Conservation (phyloP, 1,140 invertebrate genomes). For the Anoplophora glabripennis region DNA sequence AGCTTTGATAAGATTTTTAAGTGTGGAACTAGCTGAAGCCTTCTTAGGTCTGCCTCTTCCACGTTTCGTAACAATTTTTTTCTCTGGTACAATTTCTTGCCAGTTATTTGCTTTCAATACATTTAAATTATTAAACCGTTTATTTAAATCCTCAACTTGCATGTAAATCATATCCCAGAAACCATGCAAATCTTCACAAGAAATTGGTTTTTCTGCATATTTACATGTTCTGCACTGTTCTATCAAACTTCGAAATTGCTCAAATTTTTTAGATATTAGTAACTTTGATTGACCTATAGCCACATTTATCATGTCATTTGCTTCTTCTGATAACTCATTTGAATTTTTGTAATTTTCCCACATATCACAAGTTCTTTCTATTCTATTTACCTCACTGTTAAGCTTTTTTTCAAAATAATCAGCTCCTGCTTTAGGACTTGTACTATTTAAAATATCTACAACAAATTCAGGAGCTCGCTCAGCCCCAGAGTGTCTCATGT, state of each 20-base stretch:
- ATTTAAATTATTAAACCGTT: constrained; percentile 54
- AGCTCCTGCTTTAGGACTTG: constrained; percentile 31
- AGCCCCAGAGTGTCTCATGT: constrained; percentile 14
- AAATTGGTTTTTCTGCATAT: constrained; percentile 54
- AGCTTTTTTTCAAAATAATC: constrained; percentile 56
- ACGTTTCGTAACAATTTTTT: constrained; percentile 18
- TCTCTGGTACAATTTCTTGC: constrained; percentile 48
- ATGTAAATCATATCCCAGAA: constrained; percentile 76
- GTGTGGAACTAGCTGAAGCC: constrained; percentile 12
- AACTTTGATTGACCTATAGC: constrained; percentile 67
- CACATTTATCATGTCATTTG: constrained; percentile 60
- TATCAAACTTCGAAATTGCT: constrained; percentile 64
- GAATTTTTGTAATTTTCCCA: constrained; percentile 33
- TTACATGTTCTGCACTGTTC: constrained; percentile 56
- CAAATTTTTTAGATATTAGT: constrained; percentile 65
- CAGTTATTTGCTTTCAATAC: constrained; percentile 54
- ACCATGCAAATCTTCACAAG: constrained; percentile 65
- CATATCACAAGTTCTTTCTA: constrained; percentile 41
- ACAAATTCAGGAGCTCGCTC: background rate
- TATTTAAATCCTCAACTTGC: constrained; percentile 57
- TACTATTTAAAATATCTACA: constrained; percentile 12
- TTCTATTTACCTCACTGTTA: constrained; percentile 51
- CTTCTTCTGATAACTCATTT: constrained; percentile 49
- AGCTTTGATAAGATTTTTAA: constrained; percentile 31
- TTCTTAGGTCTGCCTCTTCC: constrained; percentile 15